Evolutionary conservation across 2,113 vertebrate genomes (phyloP), one percentile per base, ranked within the genome.

Genomic region (Nestor notabilis): DNA sequence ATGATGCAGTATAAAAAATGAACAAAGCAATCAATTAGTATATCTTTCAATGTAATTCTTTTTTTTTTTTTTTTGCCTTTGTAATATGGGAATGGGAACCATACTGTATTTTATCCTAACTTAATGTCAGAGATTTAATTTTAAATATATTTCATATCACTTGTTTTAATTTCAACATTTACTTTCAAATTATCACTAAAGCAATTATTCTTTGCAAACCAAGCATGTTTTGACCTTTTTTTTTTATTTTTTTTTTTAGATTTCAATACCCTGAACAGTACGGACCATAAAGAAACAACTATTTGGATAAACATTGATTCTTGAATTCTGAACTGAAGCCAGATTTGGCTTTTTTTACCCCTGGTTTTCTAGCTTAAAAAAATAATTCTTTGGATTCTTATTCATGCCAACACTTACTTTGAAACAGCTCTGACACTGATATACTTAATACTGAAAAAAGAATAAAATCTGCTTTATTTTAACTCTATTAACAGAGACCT

Each of bases 21-120:
- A 96, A 95, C 97, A 97, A 97, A 97, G 88, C 87, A 97, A 96
- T 97, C 80, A 94, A 97, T 97, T 97, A 97, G 95, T 93, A 96
- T 92, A 81, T 89, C 55, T 92, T 96, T 78, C 74, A 93, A 33
- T 35, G 87, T 92, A 93, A 72, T 92, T 96, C 83, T 15, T 23
- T n/a, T 53, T 96, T 85, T 15, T 23, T n/a, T 53, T 77, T 28
- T 80, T 86, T 82, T 94, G 75, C 50, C 79, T 95, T 93, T 95
- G 19, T 27, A 87, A 90, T 82, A 87, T 20, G 93, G 84, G 70
- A 90, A 87, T 20, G 93, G 84, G 70, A 90, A 93, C 27, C 68
- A 83, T 69, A 61, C 25, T 93, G 79, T 60, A 70, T 76, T 91
- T 94, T 81, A 68, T 29, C 56, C n/a, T 90, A 89, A 94, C 80